Evolutionary conservation across 2,113 vertebrate species (phyloP).

Genomic region (Stigmatopora nigra): DNA sequence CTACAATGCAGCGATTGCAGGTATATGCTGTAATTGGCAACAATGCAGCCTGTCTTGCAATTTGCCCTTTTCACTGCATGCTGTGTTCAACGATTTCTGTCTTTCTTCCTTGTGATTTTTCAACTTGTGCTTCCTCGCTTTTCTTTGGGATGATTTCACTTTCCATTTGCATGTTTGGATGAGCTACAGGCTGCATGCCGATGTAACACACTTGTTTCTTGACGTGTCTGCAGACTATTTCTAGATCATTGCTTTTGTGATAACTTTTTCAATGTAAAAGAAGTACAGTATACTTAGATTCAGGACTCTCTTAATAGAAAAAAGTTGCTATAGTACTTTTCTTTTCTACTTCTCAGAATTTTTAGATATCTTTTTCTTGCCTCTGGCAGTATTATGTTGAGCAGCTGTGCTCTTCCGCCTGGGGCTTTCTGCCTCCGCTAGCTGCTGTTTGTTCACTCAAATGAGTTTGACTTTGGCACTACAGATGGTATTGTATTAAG

Average conservation of each 20-base stretch:
- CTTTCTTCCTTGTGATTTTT: conserved; percentile 19
- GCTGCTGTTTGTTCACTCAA: conserved; percentile 35
- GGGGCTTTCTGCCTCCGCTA: conserved; percentile 16
- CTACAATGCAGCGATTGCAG: conserved; percentile 18
- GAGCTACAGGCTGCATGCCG: conserved; percentile 28
- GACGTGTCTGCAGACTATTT: conserved; percentile 6
- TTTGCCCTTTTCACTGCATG: conserved; percentile 36
- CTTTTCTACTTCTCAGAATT: conserved; percentile 19
- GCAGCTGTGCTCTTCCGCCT: conserved; percentile 47
- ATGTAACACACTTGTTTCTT: conserved; percentile 16
- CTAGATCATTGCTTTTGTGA: conserved; percentile 7
- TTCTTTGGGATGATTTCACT: conserved; percentile 42
- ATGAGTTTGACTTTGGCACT: conserved; percentile 24
- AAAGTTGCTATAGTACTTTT: not conserved
- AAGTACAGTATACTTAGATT: conserved; percentile 2
- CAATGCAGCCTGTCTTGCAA: conserved; percentile 26
- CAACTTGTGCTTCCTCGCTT: conserved; percentile 40
- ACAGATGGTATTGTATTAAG: conserved; percentile 21
- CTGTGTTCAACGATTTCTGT: conserved; percentile 14
- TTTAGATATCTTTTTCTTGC: conserved; percentile 18
- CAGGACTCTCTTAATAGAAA: conserved; percentile 6
- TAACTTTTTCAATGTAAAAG: conserved; percentile 2
- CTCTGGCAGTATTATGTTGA: conserved; percentile 24
- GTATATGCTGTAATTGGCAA: conserved; percentile 17
- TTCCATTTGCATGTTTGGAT: conserved; percentile 51